Conservation (phyloP, 2,888 invertebrate species). For the Nemapogon koenigi region DNA sequence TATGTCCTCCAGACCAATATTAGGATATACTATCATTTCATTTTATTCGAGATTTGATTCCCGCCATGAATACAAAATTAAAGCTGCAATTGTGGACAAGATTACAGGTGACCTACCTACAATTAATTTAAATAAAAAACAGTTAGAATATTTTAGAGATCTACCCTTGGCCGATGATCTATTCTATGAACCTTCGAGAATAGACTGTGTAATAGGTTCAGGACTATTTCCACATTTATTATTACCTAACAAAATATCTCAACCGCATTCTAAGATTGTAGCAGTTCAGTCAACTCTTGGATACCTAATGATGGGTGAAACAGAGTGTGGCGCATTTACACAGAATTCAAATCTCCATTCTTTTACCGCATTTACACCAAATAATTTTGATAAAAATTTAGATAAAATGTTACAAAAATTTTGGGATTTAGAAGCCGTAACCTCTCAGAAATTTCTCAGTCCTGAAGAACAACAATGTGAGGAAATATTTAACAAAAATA, state of each 20-base stretch:
- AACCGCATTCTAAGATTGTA: too few relatives aligned
- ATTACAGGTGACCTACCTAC: slow-evolving; percentile 14
- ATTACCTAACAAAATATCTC: slow-evolving; percentile 7
- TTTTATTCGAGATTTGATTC: slow-evolving; percentile 13
- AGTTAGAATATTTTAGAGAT: slow-evolving; percentile 8
- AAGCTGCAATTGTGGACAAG: slow-evolving; percentile 13
- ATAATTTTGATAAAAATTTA: too few relatives aligned
- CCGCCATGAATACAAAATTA: slow-evolving; percentile 11
- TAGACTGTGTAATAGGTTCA: slow-evolving; percentile 15
- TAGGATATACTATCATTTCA: too few relatives aligned
- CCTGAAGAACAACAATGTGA: slow-evolving; percentile 14
- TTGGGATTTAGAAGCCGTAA: slow-evolving; percentile 10
- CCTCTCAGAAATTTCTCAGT: slow-evolving; percentile 7
- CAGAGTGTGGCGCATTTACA: slow-evolving; percentile 3
- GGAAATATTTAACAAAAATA: slow-evolving; percentile 10
- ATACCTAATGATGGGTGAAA: slow-evolving; percentile 13
- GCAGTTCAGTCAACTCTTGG: slow-evolving; percentile 14
- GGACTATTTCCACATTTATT: slow-evolving; percentile 14
- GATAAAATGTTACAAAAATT: slow-evolving; percentile 11
- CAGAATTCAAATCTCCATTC: slow-evolving; percentile 8
- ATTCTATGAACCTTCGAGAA: slow-evolving; percentile 11
- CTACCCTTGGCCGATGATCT: slow-evolving; percentile 13
- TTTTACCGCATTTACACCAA: too few relatives aligned
- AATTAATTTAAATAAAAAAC: slow-evolving; percentile 8
- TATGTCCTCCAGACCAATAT: too few relatives aligned